phyloP scores from a whole-genome alignment of 1,140 invertebrate species.

The Zaprionus kolodkinae region DNA sequence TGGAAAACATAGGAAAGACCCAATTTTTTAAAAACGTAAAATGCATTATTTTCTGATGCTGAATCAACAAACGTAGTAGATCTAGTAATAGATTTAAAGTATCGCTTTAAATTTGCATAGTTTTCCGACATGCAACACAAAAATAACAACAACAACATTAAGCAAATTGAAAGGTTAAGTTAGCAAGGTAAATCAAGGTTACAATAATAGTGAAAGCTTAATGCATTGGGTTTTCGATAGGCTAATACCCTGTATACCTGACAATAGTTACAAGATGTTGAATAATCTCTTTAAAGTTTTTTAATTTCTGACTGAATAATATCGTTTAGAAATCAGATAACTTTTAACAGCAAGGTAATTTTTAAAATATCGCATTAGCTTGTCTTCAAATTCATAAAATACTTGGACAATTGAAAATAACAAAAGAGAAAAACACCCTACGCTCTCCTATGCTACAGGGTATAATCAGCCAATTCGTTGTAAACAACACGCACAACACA shows the following conservation, averaged over 20 bases:
- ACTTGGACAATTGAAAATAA: too few species aligned
- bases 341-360: too few species aligned
- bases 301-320: background rate
- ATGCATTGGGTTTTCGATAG: background rate
- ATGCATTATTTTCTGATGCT: too few species aligned
- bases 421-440: background rate
- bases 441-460: background rate
- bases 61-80: too few species aligned
- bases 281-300: background rate
- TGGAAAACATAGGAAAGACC: too few species aligned
- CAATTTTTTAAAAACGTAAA: too few species aligned
- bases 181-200: conserved; percentile 17
- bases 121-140: conserved; percentile 51
- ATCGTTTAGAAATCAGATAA: conserved; percentile 1
- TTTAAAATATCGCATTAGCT: too few species aligned
- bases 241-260: background rate
- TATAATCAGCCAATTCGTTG: conserved; percentile 44
- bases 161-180: conserved; percentile 51
- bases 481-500: conserved; percentile 66
- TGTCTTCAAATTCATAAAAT: too few species aligned
- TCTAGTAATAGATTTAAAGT: conserved; percentile 60
- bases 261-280: background rate
- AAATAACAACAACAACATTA: conserved; percentile 31
- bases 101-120: conserved; percentile 61
- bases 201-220: background rate